A percentile compares a stretch with the other conserved stretches of the same genome.
phyloP scores from a whole-genome alignment of 2,113 vertebrate species.

The Rhinolophus ferrumequinum region DNA sequence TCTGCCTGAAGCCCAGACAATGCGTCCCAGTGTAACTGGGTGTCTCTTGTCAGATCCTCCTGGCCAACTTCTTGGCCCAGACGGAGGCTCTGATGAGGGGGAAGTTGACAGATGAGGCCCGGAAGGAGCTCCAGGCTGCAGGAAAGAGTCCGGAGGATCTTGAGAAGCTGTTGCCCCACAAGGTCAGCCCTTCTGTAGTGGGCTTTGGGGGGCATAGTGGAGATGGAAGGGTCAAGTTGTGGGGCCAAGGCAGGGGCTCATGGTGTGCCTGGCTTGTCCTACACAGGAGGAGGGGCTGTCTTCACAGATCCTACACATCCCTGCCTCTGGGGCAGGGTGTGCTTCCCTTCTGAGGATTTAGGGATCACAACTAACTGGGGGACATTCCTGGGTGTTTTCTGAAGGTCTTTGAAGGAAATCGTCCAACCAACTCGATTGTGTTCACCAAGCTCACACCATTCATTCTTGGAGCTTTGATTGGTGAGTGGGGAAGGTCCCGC shows the following conservation, averaged over 20 bases:
- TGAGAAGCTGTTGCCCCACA: constrained; percentile 95
- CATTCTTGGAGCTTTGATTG: constrained; percentile 93
- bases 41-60: constrained; percentile 89
- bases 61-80: constrained; percentile 97
- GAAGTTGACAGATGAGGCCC: constrained; percentile 92
- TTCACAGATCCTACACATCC: neutral
- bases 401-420: constrained; percentile 98
- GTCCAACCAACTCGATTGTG: constrained; percentile 96
- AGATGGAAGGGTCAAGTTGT: fast-evolving
- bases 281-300: neutral
- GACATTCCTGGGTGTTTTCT: constrained; percentile 56
- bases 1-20: neutral
- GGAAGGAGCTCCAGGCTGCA: constrained; percentile 89
- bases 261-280: neutral
- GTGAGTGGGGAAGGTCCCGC: constrained; percentile 82
- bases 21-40: neutral
- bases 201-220: neutral
- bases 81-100: constrained; percentile 98
- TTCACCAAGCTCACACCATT: constrained; percentile 96
- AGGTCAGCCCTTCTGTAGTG: constrained; percentile 84
- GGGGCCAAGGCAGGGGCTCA: neutral
- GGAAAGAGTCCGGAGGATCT: constrained; percentile 89
- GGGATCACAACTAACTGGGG: neutral
- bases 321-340: neutral
- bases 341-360: neutral